Evolutionary conservation across 2,797 vertebrate species (phyloP).

Genomic region (Sebastes itinus): DNA sequence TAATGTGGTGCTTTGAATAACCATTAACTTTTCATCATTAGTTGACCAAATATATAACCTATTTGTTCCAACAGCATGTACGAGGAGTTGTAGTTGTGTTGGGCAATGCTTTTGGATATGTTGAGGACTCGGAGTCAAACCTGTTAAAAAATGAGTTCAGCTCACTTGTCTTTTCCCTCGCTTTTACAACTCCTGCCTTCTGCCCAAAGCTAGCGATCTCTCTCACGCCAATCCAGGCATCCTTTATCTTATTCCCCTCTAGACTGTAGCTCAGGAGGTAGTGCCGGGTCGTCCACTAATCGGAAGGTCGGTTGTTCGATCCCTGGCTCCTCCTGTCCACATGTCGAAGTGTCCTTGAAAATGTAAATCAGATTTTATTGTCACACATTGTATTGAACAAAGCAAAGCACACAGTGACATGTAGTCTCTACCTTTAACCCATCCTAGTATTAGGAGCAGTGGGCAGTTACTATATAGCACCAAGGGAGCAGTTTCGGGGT

Average conservation of each 20-base stretch:
- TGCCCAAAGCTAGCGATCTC: neutral
- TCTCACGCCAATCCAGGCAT: neutral
- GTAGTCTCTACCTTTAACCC: too few species aligned
- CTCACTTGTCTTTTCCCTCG: neutral
- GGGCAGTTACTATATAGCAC: too few species aligned
- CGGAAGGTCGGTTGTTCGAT: too few species aligned
- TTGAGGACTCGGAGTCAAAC: neutral
- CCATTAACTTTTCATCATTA: neutral
- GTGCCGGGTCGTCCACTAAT: too few species aligned
- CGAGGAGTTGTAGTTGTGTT: neutral
- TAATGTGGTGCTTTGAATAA: neutral
- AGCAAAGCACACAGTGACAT: too few species aligned
- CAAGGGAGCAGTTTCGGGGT: accelerated
- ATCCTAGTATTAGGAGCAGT: too few species aligned
- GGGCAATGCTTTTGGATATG: neutral
- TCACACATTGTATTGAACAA: too few species aligned
- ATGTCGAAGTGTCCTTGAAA: too few species aligned
- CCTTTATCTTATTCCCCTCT: neutral
- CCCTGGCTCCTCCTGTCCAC: too few species aligned
- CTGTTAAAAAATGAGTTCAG: neutral
- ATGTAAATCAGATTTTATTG: too few species aligned
- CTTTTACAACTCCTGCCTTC: neutral
- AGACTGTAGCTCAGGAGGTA: neutral
- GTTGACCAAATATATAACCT: neutral
- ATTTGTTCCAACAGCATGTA: neutral